Conservation (phyloP, 2,797 vertebrate species). For the Chromis chromis region DNA sequence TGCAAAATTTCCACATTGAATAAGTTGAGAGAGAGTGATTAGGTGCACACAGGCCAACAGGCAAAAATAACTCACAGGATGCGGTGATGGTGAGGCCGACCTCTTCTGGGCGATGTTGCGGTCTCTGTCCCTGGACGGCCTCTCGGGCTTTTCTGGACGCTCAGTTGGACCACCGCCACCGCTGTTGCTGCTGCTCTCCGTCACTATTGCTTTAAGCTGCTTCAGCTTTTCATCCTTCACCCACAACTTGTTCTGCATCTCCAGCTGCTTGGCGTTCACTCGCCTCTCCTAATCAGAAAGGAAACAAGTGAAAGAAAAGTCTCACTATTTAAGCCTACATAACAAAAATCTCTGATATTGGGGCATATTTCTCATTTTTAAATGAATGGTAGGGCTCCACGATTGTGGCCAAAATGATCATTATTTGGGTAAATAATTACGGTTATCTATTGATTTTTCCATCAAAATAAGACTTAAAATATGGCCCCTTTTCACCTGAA, state of each 20-base stretch:
- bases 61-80: conserved; percentile 83
- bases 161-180: conserved; percentile 53
- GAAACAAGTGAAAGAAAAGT: neutral
- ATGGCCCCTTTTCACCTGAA: too few species aligned
- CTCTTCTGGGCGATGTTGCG: conserved; percentile 80
- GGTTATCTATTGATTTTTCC: too few species aligned
- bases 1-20: conserved; percentile 44
- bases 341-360: neutral
- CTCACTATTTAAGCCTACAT: neutral
- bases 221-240: conserved; percentile 98
- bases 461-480: too few species aligned
- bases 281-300: conserved; percentile 86
- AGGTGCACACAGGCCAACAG: neutral
- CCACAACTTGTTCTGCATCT: conserved; percentile 99
- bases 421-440: too few species aligned
- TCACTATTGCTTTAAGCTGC: conserved; percentile 96
- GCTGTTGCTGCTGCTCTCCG: conserved; percentile 81
- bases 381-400: neutral
- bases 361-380: neutral
- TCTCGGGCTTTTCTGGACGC: conserved; percentile 83
- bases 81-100: conserved; percentile 86
- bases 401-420: too few species aligned
- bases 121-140: conserved; percentile 90
- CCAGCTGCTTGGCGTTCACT: conserved; percentile 95
- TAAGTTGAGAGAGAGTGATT: neutral